Evolutionary conservation across 2,113 vertebrate genomes (phyloP).

Genomic region (Hydrolagus affinis): DNA sequence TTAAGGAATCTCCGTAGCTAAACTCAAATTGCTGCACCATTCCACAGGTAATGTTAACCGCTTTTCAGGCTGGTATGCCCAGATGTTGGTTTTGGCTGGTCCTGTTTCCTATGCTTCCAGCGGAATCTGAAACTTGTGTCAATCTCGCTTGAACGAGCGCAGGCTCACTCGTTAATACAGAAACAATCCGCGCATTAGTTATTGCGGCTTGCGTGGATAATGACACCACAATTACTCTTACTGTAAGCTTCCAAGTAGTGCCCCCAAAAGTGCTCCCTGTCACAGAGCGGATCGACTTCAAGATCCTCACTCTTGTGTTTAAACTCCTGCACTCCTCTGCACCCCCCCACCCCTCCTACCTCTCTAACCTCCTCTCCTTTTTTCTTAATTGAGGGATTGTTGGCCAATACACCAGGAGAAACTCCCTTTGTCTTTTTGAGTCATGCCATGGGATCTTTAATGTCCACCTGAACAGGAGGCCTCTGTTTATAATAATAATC

Average conservation of each 20-base stretch:
- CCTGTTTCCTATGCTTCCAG: conserved; percentile 19
- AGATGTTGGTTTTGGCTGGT: conserved; percentile 9
- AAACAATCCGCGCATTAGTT: neutral
- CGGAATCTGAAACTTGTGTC: conserved; percentile 22
- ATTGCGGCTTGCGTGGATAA: neutral
- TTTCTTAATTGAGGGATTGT: neutral
- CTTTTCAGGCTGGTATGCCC: neutral
- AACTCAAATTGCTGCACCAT: conserved; percentile 11
- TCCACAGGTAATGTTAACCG: conserved; percentile 20
- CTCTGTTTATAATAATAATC: too few relatives aligned
- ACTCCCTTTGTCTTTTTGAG: too few relatives aligned
- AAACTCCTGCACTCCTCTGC: too few relatives aligned
- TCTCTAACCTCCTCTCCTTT: conserved; percentile 20
- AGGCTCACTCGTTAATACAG: conserved; percentile 19
- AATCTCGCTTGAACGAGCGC: conserved; percentile 5
- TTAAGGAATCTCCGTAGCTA: neutral
- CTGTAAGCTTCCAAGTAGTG: too few relatives aligned
- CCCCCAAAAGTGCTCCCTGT: too few relatives aligned
- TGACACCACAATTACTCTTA: neutral
- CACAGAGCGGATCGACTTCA: too few relatives aligned
- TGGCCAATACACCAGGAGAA: neutral
- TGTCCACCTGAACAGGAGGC: neutral
- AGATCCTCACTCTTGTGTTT: too few relatives aligned
- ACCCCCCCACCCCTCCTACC: too few relatives aligned
- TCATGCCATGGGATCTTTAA: neutral